Evolutionary conservation across 2,113 vertebrate species (phyloP).

Genomic region (Passer domesticus): DNA sequence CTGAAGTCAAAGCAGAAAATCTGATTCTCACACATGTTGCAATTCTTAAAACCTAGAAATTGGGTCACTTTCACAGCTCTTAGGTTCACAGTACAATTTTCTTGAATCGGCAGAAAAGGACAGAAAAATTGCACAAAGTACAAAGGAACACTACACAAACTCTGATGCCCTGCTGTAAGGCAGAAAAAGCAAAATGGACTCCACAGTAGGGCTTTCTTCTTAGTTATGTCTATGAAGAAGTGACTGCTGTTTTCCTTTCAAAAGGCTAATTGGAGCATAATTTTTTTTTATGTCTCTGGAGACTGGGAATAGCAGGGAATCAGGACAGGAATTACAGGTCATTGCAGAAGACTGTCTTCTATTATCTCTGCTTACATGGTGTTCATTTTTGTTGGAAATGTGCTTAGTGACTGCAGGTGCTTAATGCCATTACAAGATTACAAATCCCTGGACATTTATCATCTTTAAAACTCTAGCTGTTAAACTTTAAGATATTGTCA

Average conservation of each 20-base stretch:
- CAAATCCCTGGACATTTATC: neutral
- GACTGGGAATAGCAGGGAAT: neutral
- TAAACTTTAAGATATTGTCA: neutral
- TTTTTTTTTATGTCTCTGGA: neutral
- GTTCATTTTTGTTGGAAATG: neutral
- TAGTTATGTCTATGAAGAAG: neutral
- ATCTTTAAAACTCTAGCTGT: neutral
- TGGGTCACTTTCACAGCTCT: neutral
- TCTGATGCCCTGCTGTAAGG: neutral
- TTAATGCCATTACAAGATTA: neutral
- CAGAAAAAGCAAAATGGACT: neutral
- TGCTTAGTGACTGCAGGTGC: neutral
- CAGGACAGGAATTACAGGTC: neutral
- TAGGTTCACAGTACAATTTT: neutral
- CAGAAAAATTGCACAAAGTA: neutral
- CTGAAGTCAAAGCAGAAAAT: neutral
- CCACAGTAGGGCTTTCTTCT: neutral
- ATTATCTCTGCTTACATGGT: neutral
- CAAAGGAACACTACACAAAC: neutral
- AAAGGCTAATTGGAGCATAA: neutral
- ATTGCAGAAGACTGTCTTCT: neutral
- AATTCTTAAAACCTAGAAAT: neutral
- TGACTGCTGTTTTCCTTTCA: constrained; percentile 12
- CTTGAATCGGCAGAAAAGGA: neutral
- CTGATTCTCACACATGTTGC: neutral